Percentiles rank a stretch among this genome's conserved stretches.
Conservation (phyloP, 2,888 invertebrate genomes). For the Heteromyza rotundicornis region DNA sequence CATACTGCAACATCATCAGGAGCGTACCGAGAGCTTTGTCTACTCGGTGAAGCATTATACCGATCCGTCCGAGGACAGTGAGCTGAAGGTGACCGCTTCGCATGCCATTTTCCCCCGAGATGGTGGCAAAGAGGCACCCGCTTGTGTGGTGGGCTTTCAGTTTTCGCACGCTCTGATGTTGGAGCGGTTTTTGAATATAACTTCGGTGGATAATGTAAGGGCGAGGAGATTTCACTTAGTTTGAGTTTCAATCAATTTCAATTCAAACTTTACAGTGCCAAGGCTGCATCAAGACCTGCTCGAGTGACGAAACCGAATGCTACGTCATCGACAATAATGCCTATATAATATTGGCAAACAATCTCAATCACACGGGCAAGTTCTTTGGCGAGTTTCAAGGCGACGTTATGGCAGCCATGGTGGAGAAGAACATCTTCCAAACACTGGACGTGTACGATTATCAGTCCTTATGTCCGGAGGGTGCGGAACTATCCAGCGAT, state of each 20-base stretch:
- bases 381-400: constrained; percentile 83
- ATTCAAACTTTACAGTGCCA: constrained; percentile 58
- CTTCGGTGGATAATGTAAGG: constrained; percentile 65
- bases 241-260: constrained; percentile 8
- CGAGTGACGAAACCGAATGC: constrained; percentile 74
- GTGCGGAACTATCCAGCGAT: constrained; percentile 54
- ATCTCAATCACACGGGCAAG: constrained; percentile 73
- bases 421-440: constrained; percentile 74
- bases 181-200: constrained; percentile 74
- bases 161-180: constrained; percentile 76
- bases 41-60: constrained; percentile 75
- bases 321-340: constrained; percentile 93
- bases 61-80: constrained; percentile 62
- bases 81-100: constrained; percentile 78
- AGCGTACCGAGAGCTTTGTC: constrained; percentile 75
- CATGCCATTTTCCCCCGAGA: constrained; percentile 84
- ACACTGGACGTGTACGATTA: constrained; percentile 83
- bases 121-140: constrained; percentile 78
- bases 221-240: not conserved
- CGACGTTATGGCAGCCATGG: constrained; percentile 77
- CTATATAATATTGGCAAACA: constrained; percentile 75
- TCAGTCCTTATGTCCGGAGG: constrained; percentile 76
- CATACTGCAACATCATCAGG: constrained; percentile 81
- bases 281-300: constrained; percentile 66
- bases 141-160: constrained; percentile 88